Evolutionary conservation across 1,140 invertebrate species (phyloP).

Genomic region (Conus ventricosus): DNA sequence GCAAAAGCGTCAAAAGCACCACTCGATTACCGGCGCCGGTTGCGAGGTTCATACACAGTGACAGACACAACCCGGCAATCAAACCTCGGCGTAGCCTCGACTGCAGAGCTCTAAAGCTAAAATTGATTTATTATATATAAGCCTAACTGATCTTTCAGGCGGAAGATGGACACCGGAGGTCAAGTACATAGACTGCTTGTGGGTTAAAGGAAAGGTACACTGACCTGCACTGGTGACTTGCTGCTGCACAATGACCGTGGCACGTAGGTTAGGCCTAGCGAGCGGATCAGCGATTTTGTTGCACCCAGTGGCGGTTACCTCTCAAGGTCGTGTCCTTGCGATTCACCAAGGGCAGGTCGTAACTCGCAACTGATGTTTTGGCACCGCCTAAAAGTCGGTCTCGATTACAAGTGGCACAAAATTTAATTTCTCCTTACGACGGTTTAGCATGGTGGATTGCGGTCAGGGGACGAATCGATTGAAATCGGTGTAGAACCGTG

Average conservation of each 20-base stretch:
- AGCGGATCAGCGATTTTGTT: neutral
- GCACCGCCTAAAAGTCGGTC: neutral
- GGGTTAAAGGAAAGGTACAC: neutral
- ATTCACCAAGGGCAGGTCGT: neutral
- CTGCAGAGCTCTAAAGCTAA: neutral
- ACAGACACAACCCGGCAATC: too few species aligned
- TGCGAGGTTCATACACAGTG: too few species aligned
- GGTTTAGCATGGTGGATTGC: too few species aligned
- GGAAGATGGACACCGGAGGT: neutral
- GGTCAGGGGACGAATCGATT: too few species aligned
- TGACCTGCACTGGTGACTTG: neutral
- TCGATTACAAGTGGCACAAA: too few species aligned
- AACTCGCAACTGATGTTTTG: neutral
- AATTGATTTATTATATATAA: neutral
- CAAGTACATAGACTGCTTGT: neutral
- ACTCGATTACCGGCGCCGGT: too few species aligned
- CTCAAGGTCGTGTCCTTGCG: constrained; percentile 5
- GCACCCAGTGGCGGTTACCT: neutral
- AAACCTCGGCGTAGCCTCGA: neutral
- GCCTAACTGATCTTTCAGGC: neutral
- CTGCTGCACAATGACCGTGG: neutral
- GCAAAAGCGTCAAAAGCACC: too few species aligned
- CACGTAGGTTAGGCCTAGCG: neutral
- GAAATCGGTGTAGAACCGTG: too few species aligned
- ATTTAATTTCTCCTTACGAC: too few species aligned